A percentile compares a stretch with the other conserved stretches of the same genome.
Conservation (phyloP, 2,888 invertebrate species). For the Heterodera filipjevi region DNA sequence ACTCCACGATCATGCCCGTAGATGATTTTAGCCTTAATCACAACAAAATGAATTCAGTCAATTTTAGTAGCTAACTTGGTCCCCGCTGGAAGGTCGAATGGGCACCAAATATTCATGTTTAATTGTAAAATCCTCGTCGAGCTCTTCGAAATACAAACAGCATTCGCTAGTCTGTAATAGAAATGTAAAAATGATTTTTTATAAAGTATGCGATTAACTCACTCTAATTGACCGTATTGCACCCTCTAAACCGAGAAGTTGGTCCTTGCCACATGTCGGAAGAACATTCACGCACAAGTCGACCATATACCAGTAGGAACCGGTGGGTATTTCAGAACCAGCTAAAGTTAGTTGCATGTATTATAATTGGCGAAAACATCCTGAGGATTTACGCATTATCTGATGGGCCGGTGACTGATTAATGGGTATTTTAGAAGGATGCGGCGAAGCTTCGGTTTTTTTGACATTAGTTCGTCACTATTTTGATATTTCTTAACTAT, state of each 20-base stretch:
- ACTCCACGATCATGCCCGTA: conserved; percentile 88
- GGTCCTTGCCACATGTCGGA: conserved; percentile 78
- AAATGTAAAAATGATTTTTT: conserved; percentile 1
- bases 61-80: conserved; percentile 73
- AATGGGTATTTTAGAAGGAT: conserved; percentile 23
- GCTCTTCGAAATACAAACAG: conserved; percentile 81
- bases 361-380: conserved; percentile 20
- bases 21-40: conserved; percentile 74
- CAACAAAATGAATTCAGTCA: conserved; percentile 20
- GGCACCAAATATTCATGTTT: conserved; percentile 86
- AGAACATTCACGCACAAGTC: conserved; percentile 86
- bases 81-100: conserved; percentile 82
- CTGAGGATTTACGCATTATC: conserved; percentile 44
- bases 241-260: conserved; percentile 83
- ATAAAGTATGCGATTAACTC: neutral
- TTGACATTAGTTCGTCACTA: too few species aligned
- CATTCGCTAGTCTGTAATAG: conserved; percentile 78
- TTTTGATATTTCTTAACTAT: too few species aligned
- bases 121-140: conserved; percentile 75
- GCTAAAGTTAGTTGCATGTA: conserved; percentile 44
- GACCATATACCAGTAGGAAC: conserved; percentile 87
- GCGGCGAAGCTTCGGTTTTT: conserved; percentile 38
- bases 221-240: conserved; percentile 70
- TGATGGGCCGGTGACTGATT: conserved; percentile 18
- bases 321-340: conserved; percentile 57